Evolutionary conservation across 2,888 invertebrate genomes (phyloP), one percentile per base, ranked within the genome.

Genomic region (Andrena dorsata): DNA sequence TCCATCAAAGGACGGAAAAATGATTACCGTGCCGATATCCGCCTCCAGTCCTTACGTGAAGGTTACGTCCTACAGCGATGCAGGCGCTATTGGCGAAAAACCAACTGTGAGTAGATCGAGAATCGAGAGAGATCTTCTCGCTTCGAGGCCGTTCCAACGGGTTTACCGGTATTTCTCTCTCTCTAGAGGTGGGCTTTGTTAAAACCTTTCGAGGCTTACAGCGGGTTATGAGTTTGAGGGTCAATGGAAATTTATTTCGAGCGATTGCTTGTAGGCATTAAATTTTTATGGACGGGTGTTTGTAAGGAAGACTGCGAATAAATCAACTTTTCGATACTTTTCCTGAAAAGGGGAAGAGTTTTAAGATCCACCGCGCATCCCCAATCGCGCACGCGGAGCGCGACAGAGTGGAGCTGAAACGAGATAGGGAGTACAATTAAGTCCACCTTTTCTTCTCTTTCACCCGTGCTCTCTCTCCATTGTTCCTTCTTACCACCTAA

Each of bases 1-100:
- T 6, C 20, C 26, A 56, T 26, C 7, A 32, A 53, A 81, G 26
- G 53, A 13, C 71, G 65, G 64, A 74, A 89, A 80, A 76, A 94
- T 94, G 93, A 94, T 93, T 76, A 93, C 93, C 63, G 88, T 93
- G 78, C 93, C 94, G 83, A 90, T 92, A 63, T 90, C 91, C 68
- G 83, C 90, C 56, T 92, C 93, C 70, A 92, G 92, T 82, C 93
- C 93, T 70, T 93, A 93, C 89, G 86, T 90, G 84, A 93, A 91
- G 76, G 90, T 91, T 72, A 91, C 92, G 60, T 93, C 94, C 69
- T 92, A 91, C 88, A 93, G 93, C 88, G 93, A 94, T 87, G 91
- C 93, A 28, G 93, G 93, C 87, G 88, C 90, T 41, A 88, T 94
- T 74, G 90, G 81, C 83, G 92, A 90, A 87, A 90, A 89, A 75